Percentiles rank a stretch among this genome's conserved stretches.
Evolutionary conservation across 1,140 invertebrate species (phyloP).

Genomic region (Lasioglossum albipes): DNA sequence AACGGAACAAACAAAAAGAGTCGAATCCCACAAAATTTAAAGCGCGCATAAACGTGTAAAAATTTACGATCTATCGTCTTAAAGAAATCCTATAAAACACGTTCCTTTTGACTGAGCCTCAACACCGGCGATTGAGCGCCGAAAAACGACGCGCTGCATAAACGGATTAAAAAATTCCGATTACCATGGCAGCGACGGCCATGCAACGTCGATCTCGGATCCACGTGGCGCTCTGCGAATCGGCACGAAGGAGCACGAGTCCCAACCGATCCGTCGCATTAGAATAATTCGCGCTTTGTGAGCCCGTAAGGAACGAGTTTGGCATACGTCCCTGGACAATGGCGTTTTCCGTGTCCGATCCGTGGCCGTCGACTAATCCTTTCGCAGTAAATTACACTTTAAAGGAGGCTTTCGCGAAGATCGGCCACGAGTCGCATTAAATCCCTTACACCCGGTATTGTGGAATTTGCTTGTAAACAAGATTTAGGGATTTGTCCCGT

Average conservation of each 20-base stretch:
- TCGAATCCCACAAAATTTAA: too few species aligned
- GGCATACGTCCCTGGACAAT: conserved; percentile 57
- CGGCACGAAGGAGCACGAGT: too few species aligned
- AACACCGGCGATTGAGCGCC: too few species aligned
- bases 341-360: conserved; percentile 47
- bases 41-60: too few species aligned
- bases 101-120: too few species aligned
- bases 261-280: background rate
- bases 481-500: conserved; percentile 75
- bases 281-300: conserved; percentile 60
- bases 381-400: conserved; percentile 74
- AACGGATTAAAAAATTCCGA: too few species aligned
- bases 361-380: conserved; percentile 69
- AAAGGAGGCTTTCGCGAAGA: conserved; percentile 66
- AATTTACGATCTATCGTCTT: too few species aligned
- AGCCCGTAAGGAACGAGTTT: conserved; percentile 63
- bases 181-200: too few species aligned
- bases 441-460: conserved; percentile 67
- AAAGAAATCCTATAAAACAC: too few species aligned
- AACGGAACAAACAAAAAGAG: too few species aligned
- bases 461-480: conserved; percentile 75
- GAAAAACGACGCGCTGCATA: too few species aligned
- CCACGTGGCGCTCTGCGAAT: background rate
- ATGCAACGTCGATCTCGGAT: too few species aligned
- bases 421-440: conserved; percentile 65